Evolutionary conservation across 2,113 vertebrate species (phyloP).

Genomic region (Acanthisitta chloris): DNA sequence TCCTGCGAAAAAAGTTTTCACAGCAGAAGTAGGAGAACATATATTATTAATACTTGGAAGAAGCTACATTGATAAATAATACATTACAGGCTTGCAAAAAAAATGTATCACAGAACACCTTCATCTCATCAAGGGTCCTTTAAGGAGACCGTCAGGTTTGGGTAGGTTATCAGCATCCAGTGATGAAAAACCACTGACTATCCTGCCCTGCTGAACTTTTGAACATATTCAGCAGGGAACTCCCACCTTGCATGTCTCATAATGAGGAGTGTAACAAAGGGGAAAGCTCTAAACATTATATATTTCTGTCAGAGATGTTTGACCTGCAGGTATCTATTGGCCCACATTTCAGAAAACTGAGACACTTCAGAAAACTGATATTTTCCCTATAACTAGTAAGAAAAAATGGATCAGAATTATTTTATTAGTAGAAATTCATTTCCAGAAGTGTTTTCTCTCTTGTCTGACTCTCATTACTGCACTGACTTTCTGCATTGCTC

Average conservation of each 20-base stretch:
- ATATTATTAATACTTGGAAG: slow-evolving; percentile 28
- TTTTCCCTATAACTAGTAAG: background rate
- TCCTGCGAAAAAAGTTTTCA: background rate
- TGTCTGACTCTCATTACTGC: background rate
- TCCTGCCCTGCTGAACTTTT: too few species aligned
- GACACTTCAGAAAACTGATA: background rate
- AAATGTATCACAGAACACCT: background rate
- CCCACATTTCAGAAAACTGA: slow-evolving; percentile 17
- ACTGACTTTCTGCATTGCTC: background rate
- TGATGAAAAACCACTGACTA: background rate
- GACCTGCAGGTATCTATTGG: slow-evolving; percentile 1
- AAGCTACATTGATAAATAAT: slow-evolving; percentile 31
- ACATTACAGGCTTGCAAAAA: slow-evolving; percentile 22
- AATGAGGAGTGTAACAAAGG: background rate
- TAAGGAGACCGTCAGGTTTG: background rate
- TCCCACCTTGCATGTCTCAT: background rate
- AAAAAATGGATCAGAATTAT: background rate
- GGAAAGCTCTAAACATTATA: background rate
- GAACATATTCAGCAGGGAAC: slow-evolving; percentile 14
- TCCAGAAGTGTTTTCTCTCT: background rate
- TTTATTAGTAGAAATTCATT: slow-evolving; percentile 18
- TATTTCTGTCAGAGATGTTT: slow-evolving; percentile 4
- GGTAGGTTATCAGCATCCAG: background rate
- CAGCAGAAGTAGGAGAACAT: background rate
- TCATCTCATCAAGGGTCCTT: background rate